Evolutionary conservation across 1,140 invertebrate species (phyloP).

Genomic region (Leptonema lineaticorne): DNA sequence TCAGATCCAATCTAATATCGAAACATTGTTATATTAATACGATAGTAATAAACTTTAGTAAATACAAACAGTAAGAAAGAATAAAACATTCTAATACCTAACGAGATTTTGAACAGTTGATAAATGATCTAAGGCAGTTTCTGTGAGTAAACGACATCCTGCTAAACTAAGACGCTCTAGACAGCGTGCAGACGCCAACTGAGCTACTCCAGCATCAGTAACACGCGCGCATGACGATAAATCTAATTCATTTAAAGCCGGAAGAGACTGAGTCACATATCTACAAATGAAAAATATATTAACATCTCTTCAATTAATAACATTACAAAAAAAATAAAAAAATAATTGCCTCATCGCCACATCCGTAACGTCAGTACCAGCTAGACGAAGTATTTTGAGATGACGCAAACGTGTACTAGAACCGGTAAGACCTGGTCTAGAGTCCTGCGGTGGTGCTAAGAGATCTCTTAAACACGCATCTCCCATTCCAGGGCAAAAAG

Average conservation of each 20-base stretch:
- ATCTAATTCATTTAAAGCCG: constrained; percentile 71
- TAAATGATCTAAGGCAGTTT: constrained; percentile 77
- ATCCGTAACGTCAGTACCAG: constrained; percentile 88
- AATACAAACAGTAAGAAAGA: background rate
- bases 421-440: constrained; percentile 78
- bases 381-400: constrained; percentile 72
- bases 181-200: constrained; percentile 65
- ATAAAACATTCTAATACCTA: constrained; percentile 43
- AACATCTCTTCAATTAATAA: background rate
- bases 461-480: constrained; percentile 81
- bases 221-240: constrained; percentile 83
- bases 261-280: constrained; percentile 76
- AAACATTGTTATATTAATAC: background rate
- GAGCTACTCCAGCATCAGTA: constrained; percentile 85
- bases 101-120: constrained; percentile 60
- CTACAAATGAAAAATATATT: constrained; percentile 18
- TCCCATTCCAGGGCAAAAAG: constrained; percentile 64
- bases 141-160: constrained; percentile 79
- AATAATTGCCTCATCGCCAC: constrained; percentile 67
- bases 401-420: constrained; percentile 78
- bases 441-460: constrained; percentile 80
- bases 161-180: constrained; percentile 72
- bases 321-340: background rate
- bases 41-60: background rate
- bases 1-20: constrained; percentile 63